Percentiles rank a stretch among this genome's conserved stretches.
Conservation (phyloP, 2,888 invertebrate genomes). For the Dryococelus australis region DNA sequence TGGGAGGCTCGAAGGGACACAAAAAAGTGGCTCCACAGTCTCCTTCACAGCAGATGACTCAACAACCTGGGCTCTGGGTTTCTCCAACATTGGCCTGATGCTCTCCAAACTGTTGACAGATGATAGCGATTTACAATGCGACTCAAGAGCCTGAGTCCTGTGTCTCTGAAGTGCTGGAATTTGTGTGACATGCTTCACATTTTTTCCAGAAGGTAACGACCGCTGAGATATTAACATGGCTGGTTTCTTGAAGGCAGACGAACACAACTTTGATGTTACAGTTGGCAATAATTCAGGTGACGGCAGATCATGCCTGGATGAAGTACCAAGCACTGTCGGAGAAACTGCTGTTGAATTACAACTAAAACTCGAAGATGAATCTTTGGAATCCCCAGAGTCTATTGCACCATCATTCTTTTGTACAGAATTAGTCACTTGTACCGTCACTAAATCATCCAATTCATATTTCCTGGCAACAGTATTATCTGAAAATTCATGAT, state of each 20-base stretch:
- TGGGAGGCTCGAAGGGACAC: background rate
- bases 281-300: background rate
- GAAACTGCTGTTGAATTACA: background rate
- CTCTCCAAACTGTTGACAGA: background rate
- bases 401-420: background rate
- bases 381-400: background rate
- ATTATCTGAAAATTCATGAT: no score
- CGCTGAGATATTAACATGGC: no score
- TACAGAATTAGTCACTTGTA: background rate
- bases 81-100: background rate
- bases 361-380: background rate
- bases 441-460: background rate
- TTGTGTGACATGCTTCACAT: no score
- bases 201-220: no score
- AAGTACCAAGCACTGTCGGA: background rate
- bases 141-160: background rate
- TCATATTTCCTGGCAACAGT: background rate
- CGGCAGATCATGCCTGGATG: background rate
- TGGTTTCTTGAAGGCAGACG: slow-evolving; percentile 1
- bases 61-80: background rate
- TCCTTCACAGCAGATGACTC: background rate
- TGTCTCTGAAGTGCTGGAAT: background rate
- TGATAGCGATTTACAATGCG: no score
- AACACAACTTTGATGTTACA: background rate
- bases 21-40: background rate